phyloP scores from a whole-genome alignment of 2,113 vertebrate genomes.

The Thamnophis sirtalis region DNA sequence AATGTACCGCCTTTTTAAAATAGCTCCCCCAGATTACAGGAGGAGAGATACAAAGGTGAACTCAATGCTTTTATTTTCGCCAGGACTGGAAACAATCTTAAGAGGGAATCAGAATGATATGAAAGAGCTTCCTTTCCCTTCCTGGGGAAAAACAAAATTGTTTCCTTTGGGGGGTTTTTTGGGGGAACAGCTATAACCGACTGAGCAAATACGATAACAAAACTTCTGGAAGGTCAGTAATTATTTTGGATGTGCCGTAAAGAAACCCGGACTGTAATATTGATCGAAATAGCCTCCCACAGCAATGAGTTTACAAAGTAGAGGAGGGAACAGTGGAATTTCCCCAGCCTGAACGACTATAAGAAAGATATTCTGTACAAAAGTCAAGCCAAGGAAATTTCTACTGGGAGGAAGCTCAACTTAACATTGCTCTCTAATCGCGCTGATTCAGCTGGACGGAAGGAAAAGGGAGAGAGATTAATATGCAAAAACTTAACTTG shows the following conservation, averaged over 20 bases:
- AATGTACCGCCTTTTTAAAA: not conserved
- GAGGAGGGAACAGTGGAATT: not conserved
- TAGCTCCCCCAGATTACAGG: not conserved
- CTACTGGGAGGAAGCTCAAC: not conserved
- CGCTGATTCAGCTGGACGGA: not conserved
- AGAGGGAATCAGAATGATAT: not conserved
- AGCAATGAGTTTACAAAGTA: not conserved
- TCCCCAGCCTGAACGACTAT: not conserved
- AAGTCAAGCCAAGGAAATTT: not conserved
- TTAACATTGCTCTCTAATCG: not conserved
- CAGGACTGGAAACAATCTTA: not conserved
- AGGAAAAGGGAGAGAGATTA: not conserved
- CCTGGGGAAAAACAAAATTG: not conserved
- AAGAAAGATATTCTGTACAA: not conserved
- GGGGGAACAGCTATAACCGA: not conserved
- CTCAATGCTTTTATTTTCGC: not conserved
- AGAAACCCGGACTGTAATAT: not conserved
- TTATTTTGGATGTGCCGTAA: not conserved
- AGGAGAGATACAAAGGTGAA: not conserved
- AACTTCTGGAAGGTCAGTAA: not conserved
- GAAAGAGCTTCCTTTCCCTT: no score
- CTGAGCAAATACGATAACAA: not conserved
- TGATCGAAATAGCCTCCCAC: not conserved
- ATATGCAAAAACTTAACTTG: not conserved
- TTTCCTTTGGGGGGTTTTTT: not conserved